Evolutionary conservation across 2,113 vertebrate genomes (phyloP), one percentile per base, ranked within the genome.

Genomic region (Toxotes jaculatrix): DNA sequence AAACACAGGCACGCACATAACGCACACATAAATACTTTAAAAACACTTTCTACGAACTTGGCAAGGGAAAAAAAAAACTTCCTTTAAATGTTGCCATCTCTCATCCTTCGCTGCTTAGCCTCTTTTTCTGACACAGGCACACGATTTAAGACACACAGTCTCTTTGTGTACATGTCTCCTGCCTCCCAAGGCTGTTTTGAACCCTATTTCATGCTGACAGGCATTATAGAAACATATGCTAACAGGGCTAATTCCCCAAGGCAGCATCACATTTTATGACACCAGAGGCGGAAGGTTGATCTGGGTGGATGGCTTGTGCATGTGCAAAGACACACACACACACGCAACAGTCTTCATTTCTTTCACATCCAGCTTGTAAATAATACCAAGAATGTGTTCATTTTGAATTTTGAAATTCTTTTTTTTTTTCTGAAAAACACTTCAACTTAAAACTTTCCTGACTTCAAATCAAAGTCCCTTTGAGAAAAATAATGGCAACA

Each of bases 231-330:
- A 91, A 91, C 88, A 91, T 79, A 91, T 84, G 87, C 89, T 88
- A 92, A 91, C 89, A 87, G 51, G 74, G 64, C 79, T 91, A 90
- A 94, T 93, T 93, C 92, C 91, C 85, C 49, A 21, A 83, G 85
- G 86, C 72, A 79, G 87, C 63, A 73, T 93, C 85, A 79, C 76
- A 69, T 91, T 88, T 88, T 78, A 85, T 75, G 84, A 90, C 82
- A 79, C 84, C 74, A 72, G 82, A 89, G 63, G 84, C 84, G 49
- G 55, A 66, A 56, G 69, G 79, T 62, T 87, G 86, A 92, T 91
- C 77, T 77, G 85, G 78, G 76, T 82, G 76, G 83, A 77, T 85
- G 71, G 67, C 70, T 79, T 45, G 51, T 83, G 38, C 61, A 64
- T 34, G 74, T 42, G n/a, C 55, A 74, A 51, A 80, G 0, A 38